Evolutionary conservation across 2,888 invertebrate species (phyloP), one percentile per base, ranked within the genome.

Genomic region (Thymelicus acteon): DNA sequence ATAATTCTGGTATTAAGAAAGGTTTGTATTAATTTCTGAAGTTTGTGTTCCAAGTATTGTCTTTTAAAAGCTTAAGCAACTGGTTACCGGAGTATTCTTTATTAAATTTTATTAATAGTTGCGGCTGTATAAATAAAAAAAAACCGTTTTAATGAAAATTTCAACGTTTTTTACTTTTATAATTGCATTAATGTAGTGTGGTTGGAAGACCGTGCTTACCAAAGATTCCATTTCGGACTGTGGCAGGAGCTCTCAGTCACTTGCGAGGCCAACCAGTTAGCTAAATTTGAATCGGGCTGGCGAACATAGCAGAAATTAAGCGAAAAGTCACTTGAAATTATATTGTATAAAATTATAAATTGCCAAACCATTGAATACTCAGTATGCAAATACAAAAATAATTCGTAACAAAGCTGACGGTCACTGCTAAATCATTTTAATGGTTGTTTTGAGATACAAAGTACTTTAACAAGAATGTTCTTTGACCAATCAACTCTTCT

Each of bases 401-500:
- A 60, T 19, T 44, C 7, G 15, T 60, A 54, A 60, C 44, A 37
- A 60, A 58, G 58, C 37, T 58, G 37, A 60, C 60, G 60, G 40
- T 60, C 60, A 44, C 60, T 19, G 6, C 60, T 40, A 12, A 60
- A 60, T 15, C 19, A 60, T n/a, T 52, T 10, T 49, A 31, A 49
- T 8, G 39, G 60, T 61, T 44, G 60, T 52, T 67, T 67, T 49
- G 4, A 60, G 61, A 47, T 40, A 40, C n/a, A 61, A 61, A 67
- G 8, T 52, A 52, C 60, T 60, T 61, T 61, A 61, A 52, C 60
- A 67, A n/a, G 49, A 67, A 67, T 67, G 52, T 44, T 49, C 67
- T 67, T 67, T 67, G 67, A 67, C 60, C 61, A 60, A 67, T 67
- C 67, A 67, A 67, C 60, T 52, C 40, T 31, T 67, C 40, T 40